Conservation (phyloP, 2,888 invertebrate species). For the Adelphocoris suturalis region DNA sequence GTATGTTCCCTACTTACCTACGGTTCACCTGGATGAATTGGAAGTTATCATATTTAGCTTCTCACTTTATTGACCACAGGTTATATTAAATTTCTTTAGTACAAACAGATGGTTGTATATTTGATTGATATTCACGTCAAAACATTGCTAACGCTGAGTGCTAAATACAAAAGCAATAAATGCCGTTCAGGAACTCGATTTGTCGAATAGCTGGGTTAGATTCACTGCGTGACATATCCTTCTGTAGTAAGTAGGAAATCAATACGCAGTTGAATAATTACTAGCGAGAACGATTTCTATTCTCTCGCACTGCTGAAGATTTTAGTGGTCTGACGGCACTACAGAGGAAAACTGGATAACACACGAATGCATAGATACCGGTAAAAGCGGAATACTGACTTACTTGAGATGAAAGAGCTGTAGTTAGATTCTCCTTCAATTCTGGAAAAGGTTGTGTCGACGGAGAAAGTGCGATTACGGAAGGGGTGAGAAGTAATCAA, state of each 20-base stretch:
- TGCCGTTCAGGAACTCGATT: not conserved
- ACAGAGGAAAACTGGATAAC: not conserved
- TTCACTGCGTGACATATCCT: constrained; percentile 16
- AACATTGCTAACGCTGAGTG: no score
- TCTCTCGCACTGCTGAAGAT: not conserved
- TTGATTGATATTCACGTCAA: no score
- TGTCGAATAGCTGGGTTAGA: not conserved
- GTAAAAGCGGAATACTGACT: not conserved
- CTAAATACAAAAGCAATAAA: not conserved
- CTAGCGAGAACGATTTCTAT: not conserved
- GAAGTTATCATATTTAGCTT: no score
- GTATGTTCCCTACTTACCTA: no score
- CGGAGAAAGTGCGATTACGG: constrained; percentile 16
- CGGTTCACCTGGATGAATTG: no score
- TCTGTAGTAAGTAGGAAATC: not conserved
- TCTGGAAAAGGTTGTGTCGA: constrained; percentile 28
- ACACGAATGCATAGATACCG: not conserved
- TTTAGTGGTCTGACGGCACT: not conserved
- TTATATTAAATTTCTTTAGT: no score
- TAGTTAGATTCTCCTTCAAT: constrained; percentile 32
- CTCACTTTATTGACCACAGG: no score
- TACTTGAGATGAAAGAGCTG: not conserved
- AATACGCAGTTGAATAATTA: constrained; percentile 10
- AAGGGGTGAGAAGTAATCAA: constrained; percentile 17
- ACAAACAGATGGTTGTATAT: no score